These are phyloP conservation scores for Taenaris catops DNA, from an alignment of 2,888 invertebrate genomes.

Conservation along the genomic window DNA sequence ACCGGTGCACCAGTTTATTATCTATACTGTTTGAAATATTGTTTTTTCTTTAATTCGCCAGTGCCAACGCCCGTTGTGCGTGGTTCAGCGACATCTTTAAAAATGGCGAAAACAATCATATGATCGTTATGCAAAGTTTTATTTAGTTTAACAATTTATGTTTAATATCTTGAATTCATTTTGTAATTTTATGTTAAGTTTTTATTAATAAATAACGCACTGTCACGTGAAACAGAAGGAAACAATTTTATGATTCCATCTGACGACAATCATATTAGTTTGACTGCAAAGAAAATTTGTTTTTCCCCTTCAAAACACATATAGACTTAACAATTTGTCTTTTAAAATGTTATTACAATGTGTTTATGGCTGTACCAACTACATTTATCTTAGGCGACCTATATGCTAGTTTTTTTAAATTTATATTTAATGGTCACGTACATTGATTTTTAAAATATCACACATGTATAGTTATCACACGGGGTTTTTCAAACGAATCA, in stretches of 20 bases:
- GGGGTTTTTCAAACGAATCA: too few species aligned
- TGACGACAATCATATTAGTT: conserved; percentile 10
- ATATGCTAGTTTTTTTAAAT: too few species aligned
- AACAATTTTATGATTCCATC: conserved; percentile 8
- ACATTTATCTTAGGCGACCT: too few species aligned
- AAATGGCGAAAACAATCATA: conserved; percentile 38
- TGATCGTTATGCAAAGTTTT: conserved; percentile 20
- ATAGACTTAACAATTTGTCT: too few species aligned
- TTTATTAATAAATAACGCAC: conserved; percentile 12
- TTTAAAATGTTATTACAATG: too few species aligned
- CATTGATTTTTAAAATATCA: too few species aligned
- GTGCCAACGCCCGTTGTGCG: conserved; percentile 29
- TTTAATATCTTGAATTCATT: conserved; percentile 11
- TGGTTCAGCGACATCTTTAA: conserved; percentile 44
- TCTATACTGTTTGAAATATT: conserved; percentile 55
- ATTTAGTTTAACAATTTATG: conserved; percentile 15
- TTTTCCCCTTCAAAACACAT: too few species aligned
- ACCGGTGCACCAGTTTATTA: conserved; percentile 5
- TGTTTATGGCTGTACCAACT: too few species aligned
- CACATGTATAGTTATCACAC: too few species aligned
- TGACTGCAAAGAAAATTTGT: conserved; percentile 3
- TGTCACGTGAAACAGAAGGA: conserved; percentile 14
- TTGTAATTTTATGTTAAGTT: conserved; percentile 10
- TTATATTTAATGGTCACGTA: too few species aligned
- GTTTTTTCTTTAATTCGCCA: conserved; percentile 55